Evolutionary conservation across 2,113 vertebrate genomes (phyloP), one percentile per base, ranked within the genome.

Genomic region (Gila orcuttii): DNA sequence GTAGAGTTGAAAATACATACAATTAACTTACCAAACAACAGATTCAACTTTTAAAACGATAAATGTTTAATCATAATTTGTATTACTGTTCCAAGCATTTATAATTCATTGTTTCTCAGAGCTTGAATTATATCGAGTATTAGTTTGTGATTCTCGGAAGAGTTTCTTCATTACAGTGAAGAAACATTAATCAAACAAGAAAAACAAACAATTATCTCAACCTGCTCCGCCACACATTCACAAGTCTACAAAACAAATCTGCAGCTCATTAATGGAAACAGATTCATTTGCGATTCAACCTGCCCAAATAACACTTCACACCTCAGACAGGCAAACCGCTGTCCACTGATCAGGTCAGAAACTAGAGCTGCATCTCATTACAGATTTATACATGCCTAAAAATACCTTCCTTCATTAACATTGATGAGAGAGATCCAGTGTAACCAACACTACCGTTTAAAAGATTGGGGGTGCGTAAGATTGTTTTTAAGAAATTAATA

Each of bases 91-190:
- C 62, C 28, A 79, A 50, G 31, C 80, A 75, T 78, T 83, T 19
- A 79, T 88, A 75, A 86, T 86, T 88, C 47, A 86, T 74, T 57
- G 55, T 45, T 78, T 82, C 66, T 39, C 74, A 79, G 66, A 77
- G 50, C 60, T 68, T 42, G 12, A 85, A 85, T 75, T 81, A 81
- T 50, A 79, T 25, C 25, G 17, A 71, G 84, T 45, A 36, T 11
- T n/a, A 42, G 69, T 31, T 33, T 85, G 64, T 25, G 10, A 52
- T 52, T 73, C 47, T 55, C 7, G 52, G 76, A 25, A 59, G 50
- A 76, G 78, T 50, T 79, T 76, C 73, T 60, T 86, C n/a, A 80
- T 86, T 83, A 75, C 23, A 50, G 73, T 33, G 25, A 13, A 64
- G 36, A 52, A 73, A 82, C 15, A 83, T 59, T 83, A 50, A 85